Conservation (phyloP, 2,888 invertebrate genomes). For the Byasa hedistus region DNA sequence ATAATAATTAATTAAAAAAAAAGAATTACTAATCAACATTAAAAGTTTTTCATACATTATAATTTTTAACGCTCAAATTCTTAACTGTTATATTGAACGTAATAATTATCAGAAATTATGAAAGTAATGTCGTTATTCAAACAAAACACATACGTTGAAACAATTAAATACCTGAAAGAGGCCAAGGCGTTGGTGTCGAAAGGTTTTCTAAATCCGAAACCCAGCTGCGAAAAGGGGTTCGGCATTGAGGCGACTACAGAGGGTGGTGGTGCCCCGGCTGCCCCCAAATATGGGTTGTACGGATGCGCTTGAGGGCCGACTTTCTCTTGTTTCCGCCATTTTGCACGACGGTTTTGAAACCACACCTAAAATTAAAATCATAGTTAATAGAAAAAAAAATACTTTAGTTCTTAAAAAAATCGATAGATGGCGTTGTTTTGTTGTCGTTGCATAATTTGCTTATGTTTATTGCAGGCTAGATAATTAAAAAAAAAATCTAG, state of each 20-base stretch:
- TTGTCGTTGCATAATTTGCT: background rate
- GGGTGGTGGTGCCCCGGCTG: slow-evolving; percentile 81
- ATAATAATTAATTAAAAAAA: background rate
- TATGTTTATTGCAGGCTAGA: too few species aligned
- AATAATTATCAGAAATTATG: background rate
- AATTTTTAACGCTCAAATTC: too few species aligned
- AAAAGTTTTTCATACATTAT: too few species aligned
- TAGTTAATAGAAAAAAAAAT: background rate
- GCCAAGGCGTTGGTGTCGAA: slow-evolving; percentile 85
- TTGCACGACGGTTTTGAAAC: slow-evolving; percentile 95
- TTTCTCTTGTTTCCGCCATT: slow-evolving; percentile 96
- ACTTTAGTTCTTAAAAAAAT: background rate
- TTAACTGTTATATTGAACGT: too few species aligned
- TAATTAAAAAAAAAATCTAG: too few species aligned
- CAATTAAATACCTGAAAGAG: slow-evolving; percentile 82
- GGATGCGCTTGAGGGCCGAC: slow-evolving; percentile 95
- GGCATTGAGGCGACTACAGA: slow-evolving; percentile 88
- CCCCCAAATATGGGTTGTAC: slow-evolving; percentile 89
- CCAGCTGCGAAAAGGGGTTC: slow-evolving; percentile 89
- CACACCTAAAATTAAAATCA: slow-evolving; percentile 85
- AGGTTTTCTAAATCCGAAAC: slow-evolving; percentile 87
- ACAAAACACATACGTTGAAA: background rate
- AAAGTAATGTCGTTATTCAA: background rate
- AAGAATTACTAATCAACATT: background rate
- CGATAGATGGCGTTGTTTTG: background rate